These are phyloP conservation scores for Varanus komodoensis DNA, from an alignment of 2,113 vertebrate species.

Conservation along the genomic window DNA sequence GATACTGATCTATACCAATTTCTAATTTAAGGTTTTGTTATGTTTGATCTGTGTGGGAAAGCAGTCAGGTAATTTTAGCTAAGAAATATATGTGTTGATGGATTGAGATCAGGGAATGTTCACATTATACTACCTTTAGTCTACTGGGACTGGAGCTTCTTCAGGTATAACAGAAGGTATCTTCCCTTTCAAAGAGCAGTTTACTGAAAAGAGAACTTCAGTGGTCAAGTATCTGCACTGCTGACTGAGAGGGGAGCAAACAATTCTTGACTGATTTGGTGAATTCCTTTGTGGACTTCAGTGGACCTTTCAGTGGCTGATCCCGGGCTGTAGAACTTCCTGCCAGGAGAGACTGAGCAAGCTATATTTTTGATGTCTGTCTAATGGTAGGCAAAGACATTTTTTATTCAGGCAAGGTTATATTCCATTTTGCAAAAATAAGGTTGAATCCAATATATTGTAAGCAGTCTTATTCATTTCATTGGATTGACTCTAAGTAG, in stretches of 20 bases:
- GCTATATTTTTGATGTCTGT: not conserved
- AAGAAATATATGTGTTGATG: not conserved
- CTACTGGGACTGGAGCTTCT: not conserved
- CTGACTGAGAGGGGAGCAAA: not conserved
- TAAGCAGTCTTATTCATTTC: no score
- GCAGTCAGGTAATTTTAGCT: not conserved
- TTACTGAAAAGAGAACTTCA: not conserved
- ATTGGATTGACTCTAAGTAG: no score
- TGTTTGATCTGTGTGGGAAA: not conserved
- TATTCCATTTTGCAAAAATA: no score
- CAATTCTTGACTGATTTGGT: no score
- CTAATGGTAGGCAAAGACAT: not conserved
- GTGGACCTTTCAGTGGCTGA: no score
- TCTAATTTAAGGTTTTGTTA: not conserved
- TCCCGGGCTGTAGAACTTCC: not conserved
- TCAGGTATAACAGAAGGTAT: not conserved
- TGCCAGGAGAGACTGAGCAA: not conserved
- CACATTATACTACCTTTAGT: not conserved
- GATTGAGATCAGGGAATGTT: not conserved
- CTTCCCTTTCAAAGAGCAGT: not conserved
- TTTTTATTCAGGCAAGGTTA: not conserved
- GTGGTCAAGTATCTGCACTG: not conserved
- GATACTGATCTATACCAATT: not conserved
- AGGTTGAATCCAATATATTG: no score
- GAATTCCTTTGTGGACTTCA: no score